A percentile compares a stretch with the other conserved stretches of the same genome.
Evolutionary conservation across 2,888 invertebrate species (phyloP).

Genomic region (Yponomeuta plumbellus): DNA sequence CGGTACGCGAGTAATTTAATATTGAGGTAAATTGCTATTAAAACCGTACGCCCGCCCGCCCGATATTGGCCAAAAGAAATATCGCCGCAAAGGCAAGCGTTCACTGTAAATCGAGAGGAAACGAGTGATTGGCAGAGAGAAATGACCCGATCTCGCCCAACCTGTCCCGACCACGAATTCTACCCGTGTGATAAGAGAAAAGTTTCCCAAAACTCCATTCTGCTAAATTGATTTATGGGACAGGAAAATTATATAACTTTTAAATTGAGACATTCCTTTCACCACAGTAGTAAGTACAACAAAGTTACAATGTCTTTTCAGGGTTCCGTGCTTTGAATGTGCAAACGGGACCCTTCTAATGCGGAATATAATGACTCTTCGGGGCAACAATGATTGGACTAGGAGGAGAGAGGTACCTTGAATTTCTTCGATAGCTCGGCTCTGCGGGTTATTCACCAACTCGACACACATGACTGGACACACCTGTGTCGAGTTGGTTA

Average conservation of each 20-base stretch:
- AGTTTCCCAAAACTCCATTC: not conserved
- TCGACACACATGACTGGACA: no score
- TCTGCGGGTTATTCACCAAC: no score
- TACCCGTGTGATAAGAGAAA: not conserved
- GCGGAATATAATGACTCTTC: no score
- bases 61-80: not conserved
- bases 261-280: not conserved
- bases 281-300: no score
- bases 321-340: no score
- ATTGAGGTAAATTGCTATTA: not conserved
- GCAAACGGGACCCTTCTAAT: no score
- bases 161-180: not conserved
- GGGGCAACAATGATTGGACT: no score
- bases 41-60: not conserved
- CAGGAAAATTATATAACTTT: not conserved
- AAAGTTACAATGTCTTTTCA: no score
- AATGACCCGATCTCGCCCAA: not conserved
- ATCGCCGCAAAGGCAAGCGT: not conserved
- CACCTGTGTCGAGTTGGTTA: no score
- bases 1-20: not conserved
- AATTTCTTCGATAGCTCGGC: no score
- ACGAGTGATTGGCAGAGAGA: not conserved
- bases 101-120: not conserved
- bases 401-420: no score
- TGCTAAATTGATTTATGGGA: not conserved